These are phyloP conservation scores for Cyphomyrmex costatus DNA, from an alignment of 1,140 invertebrate species.

Conservation along the genomic window DNA sequence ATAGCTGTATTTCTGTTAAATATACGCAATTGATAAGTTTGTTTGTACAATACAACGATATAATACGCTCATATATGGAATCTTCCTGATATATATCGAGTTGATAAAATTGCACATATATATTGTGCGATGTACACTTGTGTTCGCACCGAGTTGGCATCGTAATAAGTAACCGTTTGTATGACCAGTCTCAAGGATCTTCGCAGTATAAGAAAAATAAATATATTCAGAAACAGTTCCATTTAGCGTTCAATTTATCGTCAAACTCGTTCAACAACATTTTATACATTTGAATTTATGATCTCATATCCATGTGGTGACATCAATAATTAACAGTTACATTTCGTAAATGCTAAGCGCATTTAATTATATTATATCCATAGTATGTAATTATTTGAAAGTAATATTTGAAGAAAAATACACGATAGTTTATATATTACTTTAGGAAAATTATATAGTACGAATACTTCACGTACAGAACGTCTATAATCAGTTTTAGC, in stretches of 20 bases:
- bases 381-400: not conserved
- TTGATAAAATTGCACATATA: slow-evolving; percentile 9
- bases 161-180: slow-evolving; percentile 11
- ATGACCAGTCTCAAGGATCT: slow-evolving; percentile 36
- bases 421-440: not conserved
- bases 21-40: slow-evolving; percentile 30
- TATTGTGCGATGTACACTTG: slow-evolving; percentile 22
- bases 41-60: slow-evolving; percentile 25
- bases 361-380: slow-evolving; percentile 8
- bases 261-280: not conserved
- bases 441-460: not conserved
- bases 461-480: not conserved
- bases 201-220: slow-evolving; percentile 12
- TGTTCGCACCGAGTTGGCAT: slow-evolving; percentile 28
- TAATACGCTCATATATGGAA: not conserved
- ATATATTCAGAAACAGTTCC: not conserved
- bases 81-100: slow-evolving; percentile 30
- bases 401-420: not conserved
- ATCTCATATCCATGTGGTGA: not conserved
- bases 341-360: slow-evolving; percentile 4
- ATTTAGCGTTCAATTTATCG: not conserved
- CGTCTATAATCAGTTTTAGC: not conserved
- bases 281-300: not conserved
- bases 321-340: slow-evolving; percentile 5
- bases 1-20: slow-evolving; percentile 23